Base-by-base conservation (phyloP, 1,140 invertebrate species). In the Leptopilina clavipes region DNA sequence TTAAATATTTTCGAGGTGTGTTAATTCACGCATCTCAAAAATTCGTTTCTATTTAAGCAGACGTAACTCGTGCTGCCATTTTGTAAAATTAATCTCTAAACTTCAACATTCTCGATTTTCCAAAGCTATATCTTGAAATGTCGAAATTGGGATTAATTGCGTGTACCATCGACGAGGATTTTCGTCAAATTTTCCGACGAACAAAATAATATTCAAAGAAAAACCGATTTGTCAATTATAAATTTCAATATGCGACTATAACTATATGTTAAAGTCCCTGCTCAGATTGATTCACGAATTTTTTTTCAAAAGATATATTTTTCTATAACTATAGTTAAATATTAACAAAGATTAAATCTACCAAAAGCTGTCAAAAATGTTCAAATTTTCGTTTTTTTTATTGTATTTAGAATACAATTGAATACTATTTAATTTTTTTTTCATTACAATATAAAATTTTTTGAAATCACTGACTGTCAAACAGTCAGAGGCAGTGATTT, bases 211-310 rank as follows among this genome's bases (percentile, higher is more conserved):
- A n/a, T 48, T 70, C 22, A 76, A 25, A 43, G 54, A 22, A 76
- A n/a, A 72, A 70, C 76, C 59, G 59, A 70, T 73, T 77, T 74
- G 76, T 74, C 72, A 77, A 74, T 77, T 77, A 77, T 77, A 14
- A 43, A 72, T 72, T 40, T 70, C 25, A 48, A 45, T 37, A 65
- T 31, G 25, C 25, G 25, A 31, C n/a, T 31, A 31, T 31, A 31
- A 31, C 5, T 31, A 2, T 5, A 31, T 31, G 5, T 31, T 31
- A 31, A 2, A 1, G 25, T 31, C 25, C 25, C 25, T 31, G 1
- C 25, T 1, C 25, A 31, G 25, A 31, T 2, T 31, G 5, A 5
- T 31, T 31, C 25, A 5, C 1, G 25, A 31, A 31, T 2, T 31
- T 31, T 31, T 31, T 31, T 31, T 31, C 1, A 31, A 31, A 31